Evolutionary conservation across 2,888 invertebrate species (phyloP), one percentile per base, ranked within the genome.

Genomic region (Cephus rjabovi): DNA sequence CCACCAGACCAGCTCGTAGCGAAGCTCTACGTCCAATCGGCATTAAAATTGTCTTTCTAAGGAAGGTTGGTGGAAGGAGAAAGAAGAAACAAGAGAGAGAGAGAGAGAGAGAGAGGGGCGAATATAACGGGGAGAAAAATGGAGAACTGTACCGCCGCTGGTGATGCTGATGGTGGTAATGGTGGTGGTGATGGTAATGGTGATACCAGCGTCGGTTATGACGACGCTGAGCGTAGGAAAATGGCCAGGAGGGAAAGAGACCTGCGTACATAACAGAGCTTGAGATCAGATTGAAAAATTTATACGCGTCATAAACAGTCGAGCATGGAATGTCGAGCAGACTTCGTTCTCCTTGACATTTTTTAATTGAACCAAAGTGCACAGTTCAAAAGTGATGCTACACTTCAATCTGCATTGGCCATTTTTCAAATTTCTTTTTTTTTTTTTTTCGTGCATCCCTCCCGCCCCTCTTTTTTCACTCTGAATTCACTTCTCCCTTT

Each of bases 61-160:
- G 34, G n/a, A 15, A 23, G 74, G 34, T 11, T 0, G n/a, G 12
- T 23, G 34, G 9, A 34, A 33, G n/a, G 34, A 30, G 74, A 34
- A 12, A 23, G 35, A 9, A 15, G n/a, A 33, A 12, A 15, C 9
- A 12, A 34, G 74, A 76, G 74, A 35, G 11, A 56, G 37, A 35
- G 30, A 30, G 30, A 30, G 68, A 77, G 34, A 77, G 77, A 76
- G 37, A 75, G 40, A 75, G 77, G 37, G 34, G n/a, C 11, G 31
- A 15, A 56, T 6, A 40, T 33, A 34, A 76, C 33, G 12, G 34
- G 34, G 76, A 76, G 76, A 75, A 68, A 34, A 35, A n/a, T 23
- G 68, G 34, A 69, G 69, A 77, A 33, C n/a, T n/a, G 34, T 69
- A 69, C 40, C 40, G 15, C 15, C 1, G 40, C 40, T 40, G 40